phyloP scores from a whole-genome alignment of 2,797 vertebrate species.

The Loriculus beryllinus region DNA sequence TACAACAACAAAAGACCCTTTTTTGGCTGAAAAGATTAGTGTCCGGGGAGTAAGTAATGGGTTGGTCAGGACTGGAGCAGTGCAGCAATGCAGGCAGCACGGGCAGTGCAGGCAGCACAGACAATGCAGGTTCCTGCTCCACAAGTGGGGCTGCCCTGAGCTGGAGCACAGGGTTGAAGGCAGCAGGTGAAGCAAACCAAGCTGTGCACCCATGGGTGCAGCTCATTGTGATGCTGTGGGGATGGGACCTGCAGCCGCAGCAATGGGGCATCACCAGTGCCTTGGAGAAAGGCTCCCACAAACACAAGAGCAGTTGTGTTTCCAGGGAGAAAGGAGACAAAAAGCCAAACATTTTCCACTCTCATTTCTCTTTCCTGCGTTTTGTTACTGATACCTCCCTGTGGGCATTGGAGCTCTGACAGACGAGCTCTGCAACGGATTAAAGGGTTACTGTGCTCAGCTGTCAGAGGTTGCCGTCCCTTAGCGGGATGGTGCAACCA shows the following conservation, averaged over 20 bases:
- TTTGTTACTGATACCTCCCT: conserved; percentile 68
- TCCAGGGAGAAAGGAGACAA: conserved; percentile 34
- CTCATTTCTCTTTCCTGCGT: conserved; percentile 64
- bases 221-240: rapidly evolving
- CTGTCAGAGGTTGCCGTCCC: conserved; percentile 57
- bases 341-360: conserved; percentile 68
- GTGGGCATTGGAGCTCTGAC: conserved; percentile 57
- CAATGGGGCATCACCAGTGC: rapidly evolving
- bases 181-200: rapidly evolving
- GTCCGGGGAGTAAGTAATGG: too few species aligned
- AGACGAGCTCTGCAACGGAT: conserved; percentile 65
- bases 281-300: not conserved
- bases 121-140: not conserved
- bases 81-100: not conserved
- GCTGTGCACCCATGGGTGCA: not conserved
- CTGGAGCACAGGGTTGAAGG: not conserved
- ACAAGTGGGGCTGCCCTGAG: not conserved
- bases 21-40: too few species aligned
- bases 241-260: not conserved
- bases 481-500: conserved; percentile 4
- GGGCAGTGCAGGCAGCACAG: not conserved
- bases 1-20: too few species aligned
- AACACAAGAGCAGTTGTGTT: conserved; percentile 48
- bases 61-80: too few species aligned
- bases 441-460: conserved; percentile 69